Conservation (phyloP, 2,888 invertebrate species). For the Ochropleura plecta region DNA sequence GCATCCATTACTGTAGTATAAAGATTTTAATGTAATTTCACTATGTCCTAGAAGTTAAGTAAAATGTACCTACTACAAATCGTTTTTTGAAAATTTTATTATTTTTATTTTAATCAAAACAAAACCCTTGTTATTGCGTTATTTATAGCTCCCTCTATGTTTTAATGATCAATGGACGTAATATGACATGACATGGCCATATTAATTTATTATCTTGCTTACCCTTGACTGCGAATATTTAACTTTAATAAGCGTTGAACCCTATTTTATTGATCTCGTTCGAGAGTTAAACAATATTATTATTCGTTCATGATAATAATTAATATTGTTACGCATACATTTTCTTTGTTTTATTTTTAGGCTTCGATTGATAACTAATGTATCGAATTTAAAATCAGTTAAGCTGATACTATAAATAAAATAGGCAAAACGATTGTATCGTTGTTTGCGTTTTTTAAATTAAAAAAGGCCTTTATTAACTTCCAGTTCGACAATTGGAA, state of each 20-base stretch:
- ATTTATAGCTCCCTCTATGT: slow-evolving; percentile 43
- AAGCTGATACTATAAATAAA: slow-evolving; percentile 12
- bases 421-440: slow-evolving; percentile 9
- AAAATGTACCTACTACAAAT: no score
- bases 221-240: slow-evolving; percentile 47
- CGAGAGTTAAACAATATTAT: slow-evolving; percentile 34
- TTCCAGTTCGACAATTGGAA: neutral
- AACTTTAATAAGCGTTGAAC: slow-evolving; percentile 37
- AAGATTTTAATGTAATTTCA: no score
- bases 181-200: slow-evolving; percentile 24
- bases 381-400: slow-evolving; percentile 9
- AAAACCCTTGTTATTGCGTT: slow-evolving; percentile 44
- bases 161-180: slow-evolving; percentile 35
- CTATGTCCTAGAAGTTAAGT: no score
- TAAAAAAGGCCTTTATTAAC: neutral
- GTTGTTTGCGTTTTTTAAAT: neutral
- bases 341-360: slow-evolving; percentile 41
- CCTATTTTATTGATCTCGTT: slow-evolving; percentile 17
- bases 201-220: slow-evolving; percentile 38
- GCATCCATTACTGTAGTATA: no score
- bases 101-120: no score
- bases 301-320: neutral
- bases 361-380: neutral
- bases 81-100: no score
- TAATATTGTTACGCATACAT: neutral